These are phyloP conservation scores for Ceraclea dissimilis DNA, from an alignment of 2,888 invertebrate species.

Conservation along the genomic window DNA sequence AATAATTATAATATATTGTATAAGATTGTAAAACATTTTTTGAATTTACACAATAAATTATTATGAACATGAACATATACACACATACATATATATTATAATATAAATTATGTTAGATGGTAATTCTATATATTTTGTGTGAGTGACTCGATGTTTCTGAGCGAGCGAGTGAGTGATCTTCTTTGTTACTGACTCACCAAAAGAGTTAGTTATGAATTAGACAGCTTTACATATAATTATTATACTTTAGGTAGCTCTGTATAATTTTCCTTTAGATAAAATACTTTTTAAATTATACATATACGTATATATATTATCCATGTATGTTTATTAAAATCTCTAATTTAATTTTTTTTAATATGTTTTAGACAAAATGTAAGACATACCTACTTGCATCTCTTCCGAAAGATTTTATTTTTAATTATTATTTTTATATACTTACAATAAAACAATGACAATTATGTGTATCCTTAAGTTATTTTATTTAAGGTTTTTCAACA, in stretches of 20 bases:
- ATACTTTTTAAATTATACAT: constrained; percentile 12
- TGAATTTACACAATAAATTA: background rate
- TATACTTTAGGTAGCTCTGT: constrained; percentile 17
- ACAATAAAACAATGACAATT: background rate
- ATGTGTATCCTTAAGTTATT: background rate
- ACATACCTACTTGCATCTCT: background rate
- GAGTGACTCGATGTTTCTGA: background rate
- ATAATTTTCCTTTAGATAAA: constrained; percentile 17
- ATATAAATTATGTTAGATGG: background rate
- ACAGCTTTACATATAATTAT: no score
- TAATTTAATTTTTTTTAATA: constrained; percentile 23
- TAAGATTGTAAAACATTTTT: background rate
- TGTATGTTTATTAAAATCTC: constrained; percentile 26
- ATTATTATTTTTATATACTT: constrained; percentile 10
- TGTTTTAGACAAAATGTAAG: constrained; percentile 3
- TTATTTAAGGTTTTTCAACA: background rate
- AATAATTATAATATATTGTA: background rate
- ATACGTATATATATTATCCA: constrained; percentile 4
- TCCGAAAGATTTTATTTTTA: background rate
- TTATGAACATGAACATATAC: background rate
- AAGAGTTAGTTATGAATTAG: background rate
- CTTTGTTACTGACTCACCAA: background rate
- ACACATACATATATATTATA: no score
- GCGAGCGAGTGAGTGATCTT: background rate
- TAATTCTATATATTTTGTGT: constrained; percentile 1